Evolutionary conservation across 2,797 vertebrate species (phyloP).

Genomic region (Neopelma chrysocephalum): DNA sequence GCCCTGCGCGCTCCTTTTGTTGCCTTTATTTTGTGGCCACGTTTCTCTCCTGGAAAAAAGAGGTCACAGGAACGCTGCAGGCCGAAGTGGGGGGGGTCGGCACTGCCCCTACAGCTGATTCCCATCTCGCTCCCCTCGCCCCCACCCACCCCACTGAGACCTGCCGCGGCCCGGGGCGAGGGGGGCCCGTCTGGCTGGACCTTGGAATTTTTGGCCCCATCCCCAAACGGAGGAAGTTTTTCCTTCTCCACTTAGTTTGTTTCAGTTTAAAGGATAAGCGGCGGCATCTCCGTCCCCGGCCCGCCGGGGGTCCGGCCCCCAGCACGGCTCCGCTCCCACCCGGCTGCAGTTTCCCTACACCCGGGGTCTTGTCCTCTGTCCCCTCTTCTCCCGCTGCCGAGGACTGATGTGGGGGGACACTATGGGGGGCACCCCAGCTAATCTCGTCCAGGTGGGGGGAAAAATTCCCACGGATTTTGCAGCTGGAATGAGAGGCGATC

Average conservation of each 20-base stretch:
- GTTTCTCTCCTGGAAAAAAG: background rate
- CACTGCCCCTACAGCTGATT: background rate
- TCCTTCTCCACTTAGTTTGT: background rate
- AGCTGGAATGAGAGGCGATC: background rate
- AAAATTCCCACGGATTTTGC: slow-evolving; percentile 1
- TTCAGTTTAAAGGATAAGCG: background rate
- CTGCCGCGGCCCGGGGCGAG: background rate
- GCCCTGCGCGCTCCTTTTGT: background rate
- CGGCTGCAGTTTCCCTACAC: background rate
- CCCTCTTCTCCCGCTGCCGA: background rate
- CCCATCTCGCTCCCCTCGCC: background rate
- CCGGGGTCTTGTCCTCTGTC: background rate
- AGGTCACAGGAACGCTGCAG: background rate
- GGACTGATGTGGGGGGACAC: background rate
- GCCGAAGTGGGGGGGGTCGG: background rate
- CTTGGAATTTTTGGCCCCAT: background rate
- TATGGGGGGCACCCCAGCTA: background rate
- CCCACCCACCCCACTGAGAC: background rate
- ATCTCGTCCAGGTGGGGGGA: background rate
- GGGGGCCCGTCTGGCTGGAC: background rate
- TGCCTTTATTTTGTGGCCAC: background rate
- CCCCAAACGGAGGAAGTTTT: background rate
- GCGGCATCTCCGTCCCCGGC: no score
- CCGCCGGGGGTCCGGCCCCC: background rate
- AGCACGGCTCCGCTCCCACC: background rate